Evolutionary conservation across 2,888 invertebrate genomes (phyloP), one percentile per base, ranked within the genome.

Genomic region (Nemotelus pantherinus): DNA sequence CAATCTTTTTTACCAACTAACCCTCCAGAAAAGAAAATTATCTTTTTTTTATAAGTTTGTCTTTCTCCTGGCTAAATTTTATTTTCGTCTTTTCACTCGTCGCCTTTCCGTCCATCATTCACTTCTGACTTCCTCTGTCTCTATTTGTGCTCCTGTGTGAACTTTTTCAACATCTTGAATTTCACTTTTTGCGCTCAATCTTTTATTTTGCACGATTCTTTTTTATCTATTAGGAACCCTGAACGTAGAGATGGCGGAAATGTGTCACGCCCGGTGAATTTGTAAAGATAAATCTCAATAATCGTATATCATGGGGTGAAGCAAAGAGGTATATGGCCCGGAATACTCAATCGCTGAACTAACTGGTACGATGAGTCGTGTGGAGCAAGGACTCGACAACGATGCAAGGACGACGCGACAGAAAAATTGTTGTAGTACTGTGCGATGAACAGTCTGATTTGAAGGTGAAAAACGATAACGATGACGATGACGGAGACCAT

Each of bases 271-370:
- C 77, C 70, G 75, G 76, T 63, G 75, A 79, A 79, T 76, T 77
- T 75, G 77, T 79, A 80, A 82, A 85, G 83, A 85, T 85, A 85
- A 85, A 85, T 85, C 85, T 85, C 84, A 85, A 85, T 85, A 84
- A 84, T 85, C 84, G 83, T 85, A 83, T 82, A 85, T 84, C 84
- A 84, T 83, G 82, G 82, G 78, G 79, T 79, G 79, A 78, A 80
- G 67, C 76, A 72, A 47, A 44, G 60, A 53, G 9, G 47, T 67
- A 63, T 50, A 43, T 53, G n/a, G 45, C 45, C 64, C 25, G 41
- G 64, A 58, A 72, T 72, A 72, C 57, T 45, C 44, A 57, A 72
- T 57, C 45, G 60, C 39, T n/a, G 39, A 50, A 47, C 58, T 10
- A 58, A 44, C 65, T 5, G 45, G 45, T 25, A 25, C 25, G 25